A percentile compares a stretch with the other conserved stretches of the same genome.
These are phyloP conservation scores for Anguilla rostrata DNA, from an alignment of 2,113 vertebrate genomes.

Conservation along the genomic window DNA sequence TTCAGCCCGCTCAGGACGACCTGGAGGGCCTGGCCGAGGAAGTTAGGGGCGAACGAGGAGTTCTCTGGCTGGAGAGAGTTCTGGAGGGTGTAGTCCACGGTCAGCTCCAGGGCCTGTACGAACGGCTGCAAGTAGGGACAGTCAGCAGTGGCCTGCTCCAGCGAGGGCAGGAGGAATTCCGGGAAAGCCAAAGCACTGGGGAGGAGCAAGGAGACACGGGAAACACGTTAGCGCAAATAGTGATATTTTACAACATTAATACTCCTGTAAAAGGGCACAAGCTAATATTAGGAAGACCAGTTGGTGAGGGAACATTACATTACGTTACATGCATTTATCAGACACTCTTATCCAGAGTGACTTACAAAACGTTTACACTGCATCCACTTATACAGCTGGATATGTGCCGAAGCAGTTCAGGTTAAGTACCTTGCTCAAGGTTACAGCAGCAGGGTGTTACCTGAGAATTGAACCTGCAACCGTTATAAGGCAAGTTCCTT, in stretches of 20 bases:
- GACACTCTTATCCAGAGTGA: too few species aligned
- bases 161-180: not conserved
- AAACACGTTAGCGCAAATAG: not conserved
- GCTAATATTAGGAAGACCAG: not conserved
- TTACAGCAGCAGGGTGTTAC: too few species aligned
- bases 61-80: conserved; percentile 39
- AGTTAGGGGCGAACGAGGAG: conserved; percentile 25
- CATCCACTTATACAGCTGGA: too few species aligned
- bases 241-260: not conserved
- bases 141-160: conserved; percentile 37
- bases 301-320: too few species aligned
- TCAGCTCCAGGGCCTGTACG: conserved; percentile 41
- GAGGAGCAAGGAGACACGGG: conserved; percentile 28
- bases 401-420: too few species aligned
- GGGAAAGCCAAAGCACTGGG: conserved; percentile 54
- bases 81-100: conserved; percentile 44
- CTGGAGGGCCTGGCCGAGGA: conserved; percentile 50
- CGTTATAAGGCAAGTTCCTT: too few species aligned
- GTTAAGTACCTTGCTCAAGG: too few species aligned
- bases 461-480: too few species aligned
- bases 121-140: conserved; percentile 48
- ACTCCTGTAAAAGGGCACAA: not conserved
- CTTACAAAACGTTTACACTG: too few species aligned
- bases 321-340: too few species aligned
- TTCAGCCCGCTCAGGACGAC: conserved; percentile 54